A percentile compares a stretch with the other conserved stretches of the same genome.
Evolutionary conservation across 2,797 vertebrate species (phyloP).

Genomic region (Menidia menidia): DNA sequence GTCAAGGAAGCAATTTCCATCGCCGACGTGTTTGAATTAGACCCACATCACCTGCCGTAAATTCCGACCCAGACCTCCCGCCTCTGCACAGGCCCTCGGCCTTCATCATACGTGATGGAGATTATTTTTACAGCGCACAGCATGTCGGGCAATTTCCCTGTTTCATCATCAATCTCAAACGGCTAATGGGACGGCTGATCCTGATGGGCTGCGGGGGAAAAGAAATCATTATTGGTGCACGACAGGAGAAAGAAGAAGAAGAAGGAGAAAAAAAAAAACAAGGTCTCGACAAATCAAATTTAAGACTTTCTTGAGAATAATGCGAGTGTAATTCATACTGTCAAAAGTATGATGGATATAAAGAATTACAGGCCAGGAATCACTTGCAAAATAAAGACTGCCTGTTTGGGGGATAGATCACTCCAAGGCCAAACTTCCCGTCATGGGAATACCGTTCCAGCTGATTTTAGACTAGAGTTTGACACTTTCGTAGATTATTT

Average conservation of each 20-base stretch:
- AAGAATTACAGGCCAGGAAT: background rate
- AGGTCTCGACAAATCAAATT: background rate
- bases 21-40: slow-evolving; percentile 47
- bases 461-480: too few species aligned
- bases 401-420: too few species aligned
- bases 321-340: background rate
- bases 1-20: slow-evolving; percentile 55
- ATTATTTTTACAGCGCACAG: slow-evolving; percentile 44
- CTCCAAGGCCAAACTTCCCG: too few species aligned
- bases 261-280: background rate
- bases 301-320: background rate
- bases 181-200: slow-evolving; percentile 42
- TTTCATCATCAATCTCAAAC: slow-evolving; percentile 51
- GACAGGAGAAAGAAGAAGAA: too few species aligned
- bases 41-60: slow-evolving; percentile 47
- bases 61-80: slow-evolving; percentile 25
- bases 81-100: slow-evolving; percentile 18
- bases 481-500: too few species aligned
- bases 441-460: too few species aligned
- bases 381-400: background rate
- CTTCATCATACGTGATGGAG: slow-evolving; percentile 16
- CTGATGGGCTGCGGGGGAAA: slow-evolving; percentile 4
- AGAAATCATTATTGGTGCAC: slow-evolving; percentile 7
- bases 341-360: background rate
- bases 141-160: slow-evolving; percentile 53